Evolutionary conservation across 2,113 vertebrate genomes (phyloP).

Genomic region (Hiodon tergisus): DNA sequence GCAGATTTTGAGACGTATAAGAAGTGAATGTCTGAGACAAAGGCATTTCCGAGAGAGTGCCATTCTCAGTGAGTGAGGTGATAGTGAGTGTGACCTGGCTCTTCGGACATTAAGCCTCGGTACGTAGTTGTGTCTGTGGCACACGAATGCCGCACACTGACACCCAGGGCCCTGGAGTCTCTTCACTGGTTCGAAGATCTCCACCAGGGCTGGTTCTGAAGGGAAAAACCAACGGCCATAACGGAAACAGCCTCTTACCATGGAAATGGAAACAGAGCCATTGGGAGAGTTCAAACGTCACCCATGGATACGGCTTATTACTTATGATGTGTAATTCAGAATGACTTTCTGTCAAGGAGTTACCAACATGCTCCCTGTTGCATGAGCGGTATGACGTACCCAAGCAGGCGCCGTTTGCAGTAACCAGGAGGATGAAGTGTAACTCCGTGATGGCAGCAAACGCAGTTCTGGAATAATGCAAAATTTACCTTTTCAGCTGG

Average conservation of each 20-base stretch:
- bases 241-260: too few species aligned
- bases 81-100: constrained; percentile 66
- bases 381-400: constrained; percentile 59
- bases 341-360: too few species aligned
- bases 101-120: constrained; percentile 64
- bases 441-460: constrained; percentile 73
- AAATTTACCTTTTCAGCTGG: background rate
- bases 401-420: constrained; percentile 51
- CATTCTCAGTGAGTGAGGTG: background rate
- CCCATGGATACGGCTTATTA: too few species aligned
- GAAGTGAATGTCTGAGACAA: too few species aligned
- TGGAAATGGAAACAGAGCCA: too few species aligned
- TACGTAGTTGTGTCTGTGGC: constrained; percentile 59
- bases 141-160: constrained; percentile 54
- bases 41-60: too few species aligned
- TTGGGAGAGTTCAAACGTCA: too few species aligned
- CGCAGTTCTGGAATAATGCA: constrained; percentile 59
- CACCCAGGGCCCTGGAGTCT: background rate
- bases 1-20: too few species aligned
- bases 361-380: too few species aligned
- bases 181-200: constrained; percentile 64
- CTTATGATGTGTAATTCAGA: too few species aligned
- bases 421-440: constrained; percentile 73
- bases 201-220: constrained; percentile 58
- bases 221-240: constrained; percentile 4